Evolutionary conservation across 2,797 vertebrate genomes (phyloP).

Genomic region (Columba guinea): DNA sequence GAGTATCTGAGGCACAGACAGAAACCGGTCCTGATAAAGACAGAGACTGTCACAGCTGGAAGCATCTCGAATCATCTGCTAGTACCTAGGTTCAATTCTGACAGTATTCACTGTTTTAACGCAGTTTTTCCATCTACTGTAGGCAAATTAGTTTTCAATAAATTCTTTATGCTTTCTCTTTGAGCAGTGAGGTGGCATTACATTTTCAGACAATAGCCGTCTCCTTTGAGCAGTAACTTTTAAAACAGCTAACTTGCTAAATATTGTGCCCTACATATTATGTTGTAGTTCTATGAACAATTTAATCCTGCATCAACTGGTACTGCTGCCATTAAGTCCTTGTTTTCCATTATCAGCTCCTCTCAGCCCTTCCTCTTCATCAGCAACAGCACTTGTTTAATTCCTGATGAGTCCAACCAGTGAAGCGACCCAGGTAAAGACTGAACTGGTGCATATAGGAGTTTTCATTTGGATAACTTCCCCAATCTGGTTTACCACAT

Average conservation of each 20-base stretch:
- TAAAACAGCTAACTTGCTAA: not conserved
- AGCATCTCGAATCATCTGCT: not conserved
- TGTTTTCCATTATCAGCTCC: not conserved
- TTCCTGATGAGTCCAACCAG: not conserved
- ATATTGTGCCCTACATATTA: not conserved
- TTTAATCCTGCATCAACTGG: not conserved
- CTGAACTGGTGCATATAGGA: not conserved
- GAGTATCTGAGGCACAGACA: not conserved
- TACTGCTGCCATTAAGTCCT: not conserved
- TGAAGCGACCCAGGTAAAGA: not conserved
- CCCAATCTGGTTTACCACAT: not conserved
- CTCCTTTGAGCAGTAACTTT: not conserved
- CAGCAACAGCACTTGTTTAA: not conserved
- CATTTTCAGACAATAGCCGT: not conserved
- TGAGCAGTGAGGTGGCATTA: not conserved
- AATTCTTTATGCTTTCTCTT: not conserved
- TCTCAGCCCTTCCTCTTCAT: not conserved
- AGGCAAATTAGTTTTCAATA: not conserved
- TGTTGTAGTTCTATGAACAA: not conserved
- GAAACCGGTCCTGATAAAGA: not conserved
- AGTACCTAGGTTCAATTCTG: not conserved
- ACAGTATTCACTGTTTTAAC: not conserved
- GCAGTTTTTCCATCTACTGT: not conserved
- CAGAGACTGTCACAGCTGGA: fast-evolving
- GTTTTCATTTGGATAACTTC: not conserved